A percentile compares a stretch with the other conserved stretches of the same genome.
These are phyloP conservation scores for Ahaetulla prasina DNA, from an alignment of 2,113 vertebrate genomes.

Conservation along the genomic window DNA sequence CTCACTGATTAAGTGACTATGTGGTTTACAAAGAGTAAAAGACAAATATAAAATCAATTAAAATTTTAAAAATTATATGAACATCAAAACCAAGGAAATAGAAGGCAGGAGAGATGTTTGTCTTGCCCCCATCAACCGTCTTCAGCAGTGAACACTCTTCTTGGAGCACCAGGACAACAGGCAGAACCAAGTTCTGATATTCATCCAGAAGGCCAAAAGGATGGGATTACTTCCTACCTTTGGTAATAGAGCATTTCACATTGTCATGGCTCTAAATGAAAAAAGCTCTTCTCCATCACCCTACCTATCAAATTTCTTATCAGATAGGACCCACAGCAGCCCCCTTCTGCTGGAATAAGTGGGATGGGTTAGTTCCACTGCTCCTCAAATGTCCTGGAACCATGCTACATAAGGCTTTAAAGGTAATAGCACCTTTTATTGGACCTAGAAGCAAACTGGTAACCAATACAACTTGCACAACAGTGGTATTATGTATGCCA, in stretches of 20 bases:
- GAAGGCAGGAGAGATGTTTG: neutral
- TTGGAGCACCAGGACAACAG: neutral
- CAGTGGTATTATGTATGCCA: too few species aligned
- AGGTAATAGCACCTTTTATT: neutral
- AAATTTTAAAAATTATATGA: neutral
- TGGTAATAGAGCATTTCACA: too few species aligned
- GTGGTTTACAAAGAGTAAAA: neutral
- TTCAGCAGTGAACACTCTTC: neutral
- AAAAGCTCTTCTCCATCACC: neutral
- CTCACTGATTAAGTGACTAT: neutral
- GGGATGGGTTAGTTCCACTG: neutral
- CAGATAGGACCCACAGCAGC: too few species aligned
- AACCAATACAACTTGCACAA: too few species aligned
- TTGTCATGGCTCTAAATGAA: neutral
- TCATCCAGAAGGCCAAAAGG: neutral
- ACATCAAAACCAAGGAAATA: neutral
- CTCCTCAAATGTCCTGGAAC: neutral
- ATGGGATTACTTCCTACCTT: neutral
- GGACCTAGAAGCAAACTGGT: too few species aligned
- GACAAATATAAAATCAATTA: neutral
- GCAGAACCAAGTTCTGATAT: neutral
- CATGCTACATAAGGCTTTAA: neutral
- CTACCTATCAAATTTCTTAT: neutral
- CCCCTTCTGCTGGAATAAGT: neutral
- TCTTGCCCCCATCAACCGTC: neutral